Evolutionary conservation across 2,113 vertebrate genomes (phyloP).

Genomic region (Kryptolebias marmoratus): DNA sequence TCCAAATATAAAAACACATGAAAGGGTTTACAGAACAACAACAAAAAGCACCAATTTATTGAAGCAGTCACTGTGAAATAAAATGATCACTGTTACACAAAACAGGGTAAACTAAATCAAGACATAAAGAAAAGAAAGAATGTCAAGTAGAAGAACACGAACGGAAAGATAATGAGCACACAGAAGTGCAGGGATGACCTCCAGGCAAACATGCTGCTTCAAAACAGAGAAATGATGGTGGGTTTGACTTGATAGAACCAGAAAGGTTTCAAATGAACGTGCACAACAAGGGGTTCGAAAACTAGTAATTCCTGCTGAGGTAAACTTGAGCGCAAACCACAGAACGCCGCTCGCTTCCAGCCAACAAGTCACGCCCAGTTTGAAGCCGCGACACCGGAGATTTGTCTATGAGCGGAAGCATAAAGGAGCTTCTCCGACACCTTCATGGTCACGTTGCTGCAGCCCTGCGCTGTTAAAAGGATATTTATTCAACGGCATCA

Average conservation of each 20-base stretch:
- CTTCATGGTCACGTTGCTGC: not conserved
- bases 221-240: conserved; percentile 16
- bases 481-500: too few species aligned
- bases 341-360: not conserved
- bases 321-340: not conserved
- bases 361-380: not conserved
- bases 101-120: not conserved
- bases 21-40: not conserved
- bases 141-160: not conserved
- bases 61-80: not conserved
- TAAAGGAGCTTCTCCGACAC: not conserved
- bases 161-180: conserved; percentile 21
- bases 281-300: too few species aligned
- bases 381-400: not conserved
- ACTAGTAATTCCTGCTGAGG: too few species aligned
- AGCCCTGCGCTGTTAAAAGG: not conserved
- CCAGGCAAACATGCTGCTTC: conserved; percentile 61
- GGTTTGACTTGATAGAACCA: conserved; percentile 17
- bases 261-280: not conserved
- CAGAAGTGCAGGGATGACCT: conserved; percentile 17
- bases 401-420: not conserved
- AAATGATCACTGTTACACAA: conserved; percentile 19
- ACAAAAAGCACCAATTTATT: not conserved
- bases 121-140: not conserved
- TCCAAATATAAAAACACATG: conserved; percentile 9